Base-by-base conservation (phyloP, 1,140 invertebrate genomes). In the Gonatopus flavifemur region DNA sequence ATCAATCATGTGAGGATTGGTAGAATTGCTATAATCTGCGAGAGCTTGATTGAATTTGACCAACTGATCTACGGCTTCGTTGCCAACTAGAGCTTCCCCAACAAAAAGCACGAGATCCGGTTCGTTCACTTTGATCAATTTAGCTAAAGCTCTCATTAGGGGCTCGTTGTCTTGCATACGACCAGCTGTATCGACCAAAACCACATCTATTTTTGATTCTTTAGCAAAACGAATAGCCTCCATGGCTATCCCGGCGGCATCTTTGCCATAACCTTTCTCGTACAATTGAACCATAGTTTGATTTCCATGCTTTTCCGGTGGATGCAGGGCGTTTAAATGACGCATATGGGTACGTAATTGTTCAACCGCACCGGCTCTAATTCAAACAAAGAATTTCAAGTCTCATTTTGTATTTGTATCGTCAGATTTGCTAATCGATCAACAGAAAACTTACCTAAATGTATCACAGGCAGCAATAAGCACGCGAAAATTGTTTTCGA, bases 151-250 rank as follows among this genome's bases (percentile, higher is more conserved):
- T 62, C 93, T 84, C 97, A 99, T 99, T 7, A 99, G 79, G 0
- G 97, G 97, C 74, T 98, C 97, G 77, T 99, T 99, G 77, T 99
- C 96, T 77, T 99, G 98, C 97, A 99, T 99, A 55, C 98, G 83
- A 6, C 98, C 98, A 21, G 98, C 96, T 1, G 97, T 99, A 76
- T 99, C 98, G 10, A 99, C 86, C 4, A 99, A 77, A 13, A 98
- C 96, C 12, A 98, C 85, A 80, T 99, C 94, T 37, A 94, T 85
- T 33, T 83, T 81, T 2, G 83, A 84, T 56, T 96, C 93, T 37
- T 84, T 84, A 0, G 91, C 91, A 76, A 85, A 93, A 56, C 88
- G 86, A 57, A 99, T 97, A 0, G 96, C 97, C 75, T 98, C 94
- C 86, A 93, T 90, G 1, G 98, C 97, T 59, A 99, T 96, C 7